Percentiles rank a stretch among this genome's conserved stretches.
These are phyloP conservation scores for Chrysolina americana DNA, from an alignment of 2,888 invertebrate species.

Conservation along the genomic window DNA sequence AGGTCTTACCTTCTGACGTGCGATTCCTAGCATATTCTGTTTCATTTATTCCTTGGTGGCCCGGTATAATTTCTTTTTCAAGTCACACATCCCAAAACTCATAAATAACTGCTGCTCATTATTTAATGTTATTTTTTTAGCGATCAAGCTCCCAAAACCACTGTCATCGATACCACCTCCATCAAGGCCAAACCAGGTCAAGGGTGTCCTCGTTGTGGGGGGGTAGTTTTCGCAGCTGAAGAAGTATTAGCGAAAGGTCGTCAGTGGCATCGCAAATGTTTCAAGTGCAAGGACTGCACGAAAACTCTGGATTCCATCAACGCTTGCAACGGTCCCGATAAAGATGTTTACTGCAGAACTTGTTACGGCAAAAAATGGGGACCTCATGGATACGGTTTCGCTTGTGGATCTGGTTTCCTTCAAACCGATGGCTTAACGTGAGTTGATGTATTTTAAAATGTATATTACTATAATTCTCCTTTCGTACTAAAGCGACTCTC, in stretches of 20 bases:
- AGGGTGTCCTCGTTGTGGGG: constrained; percentile 92
- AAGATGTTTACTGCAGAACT: constrained; percentile 95
- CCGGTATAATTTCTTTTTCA: too few species aligned
- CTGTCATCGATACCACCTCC: constrained; percentile 83
- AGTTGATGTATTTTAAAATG: constrained; percentile 65
- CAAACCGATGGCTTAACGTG: constrained; percentile 92
- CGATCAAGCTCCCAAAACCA: constrained; percentile 83
- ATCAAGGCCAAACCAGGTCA: constrained; percentile 88
- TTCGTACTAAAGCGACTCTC: too few species aligned
- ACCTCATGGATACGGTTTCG: constrained; percentile 96
- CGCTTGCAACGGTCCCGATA: constrained; percentile 94
- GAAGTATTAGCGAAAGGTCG: constrained; percentile 91
- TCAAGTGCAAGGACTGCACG: constrained; percentile 92
- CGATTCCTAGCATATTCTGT: too few species aligned
- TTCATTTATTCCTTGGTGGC: too few species aligned
- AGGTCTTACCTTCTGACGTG: too few species aligned
- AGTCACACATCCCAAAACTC: too few species aligned
- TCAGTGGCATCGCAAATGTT: constrained; percentile 95
- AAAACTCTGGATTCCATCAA: constrained; percentile 96
- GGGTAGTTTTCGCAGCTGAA: constrained; percentile 94
- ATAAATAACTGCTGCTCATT: neutral
- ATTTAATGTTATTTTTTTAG: constrained; percentile 67
- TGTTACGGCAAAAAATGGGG: constrained; percentile 99
- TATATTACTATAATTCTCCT: too few species aligned
- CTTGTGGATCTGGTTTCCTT: constrained; percentile 94